These are phyloP conservation scores for Cheilosia grossa DNA, from an alignment of 2,888 invertebrate species.

Conservation along the genomic window DNA sequence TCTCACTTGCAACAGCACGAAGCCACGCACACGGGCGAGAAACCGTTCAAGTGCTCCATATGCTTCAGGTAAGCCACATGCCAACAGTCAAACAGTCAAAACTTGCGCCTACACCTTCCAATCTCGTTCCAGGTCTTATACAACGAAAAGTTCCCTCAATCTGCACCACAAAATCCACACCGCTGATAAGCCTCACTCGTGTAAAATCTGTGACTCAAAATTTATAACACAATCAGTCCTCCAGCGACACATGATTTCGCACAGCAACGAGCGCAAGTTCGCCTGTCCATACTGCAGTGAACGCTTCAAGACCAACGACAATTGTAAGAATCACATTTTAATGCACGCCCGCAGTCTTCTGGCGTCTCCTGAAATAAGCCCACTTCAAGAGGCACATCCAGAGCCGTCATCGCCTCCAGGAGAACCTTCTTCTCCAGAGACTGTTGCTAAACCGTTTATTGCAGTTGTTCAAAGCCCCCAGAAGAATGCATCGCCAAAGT, in stretches of 20 bases:
- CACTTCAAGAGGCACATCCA: not conserved
- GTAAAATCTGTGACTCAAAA: slow-evolving; percentile 67
- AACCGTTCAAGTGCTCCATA: slow-evolving; percentile 75
- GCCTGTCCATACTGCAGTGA: slow-evolving; percentile 73
- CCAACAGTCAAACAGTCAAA: not conserved
- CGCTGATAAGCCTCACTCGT: slow-evolving; percentile 63
- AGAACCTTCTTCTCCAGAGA: not conserved
- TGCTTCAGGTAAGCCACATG: slow-evolving; percentile 75
- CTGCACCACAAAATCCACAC: slow-evolving; percentile 75
- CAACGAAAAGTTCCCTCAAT: slow-evolving; percentile 73
- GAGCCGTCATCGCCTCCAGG: not conserved
- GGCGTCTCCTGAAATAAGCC: slow-evolving; percentile 32
- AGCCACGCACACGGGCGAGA: slow-evolving; percentile 66
- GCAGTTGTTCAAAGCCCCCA: slow-evolving; percentile 52
- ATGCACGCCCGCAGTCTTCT: slow-evolving; percentile 61
- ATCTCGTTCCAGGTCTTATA: slow-evolving; percentile 59
- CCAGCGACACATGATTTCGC: slow-evolving; percentile 71
- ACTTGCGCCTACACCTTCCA: not conserved
- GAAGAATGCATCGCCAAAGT: slow-evolving; percentile 49
- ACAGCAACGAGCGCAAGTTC: slow-evolving; percentile 68
- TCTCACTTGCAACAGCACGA: slow-evolving; percentile 74
- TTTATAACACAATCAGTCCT: slow-evolving; percentile 72
- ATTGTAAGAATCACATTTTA: slow-evolving; percentile 71
- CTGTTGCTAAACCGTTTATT: slow-evolving; percentile 22
- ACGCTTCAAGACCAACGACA: slow-evolving; percentile 67